Evolutionary conservation across 2,113 vertebrate species (phyloP), one percentile per base, ranked within the genome.

Genomic region (Heterotilapia buettikoferi): DNA sequence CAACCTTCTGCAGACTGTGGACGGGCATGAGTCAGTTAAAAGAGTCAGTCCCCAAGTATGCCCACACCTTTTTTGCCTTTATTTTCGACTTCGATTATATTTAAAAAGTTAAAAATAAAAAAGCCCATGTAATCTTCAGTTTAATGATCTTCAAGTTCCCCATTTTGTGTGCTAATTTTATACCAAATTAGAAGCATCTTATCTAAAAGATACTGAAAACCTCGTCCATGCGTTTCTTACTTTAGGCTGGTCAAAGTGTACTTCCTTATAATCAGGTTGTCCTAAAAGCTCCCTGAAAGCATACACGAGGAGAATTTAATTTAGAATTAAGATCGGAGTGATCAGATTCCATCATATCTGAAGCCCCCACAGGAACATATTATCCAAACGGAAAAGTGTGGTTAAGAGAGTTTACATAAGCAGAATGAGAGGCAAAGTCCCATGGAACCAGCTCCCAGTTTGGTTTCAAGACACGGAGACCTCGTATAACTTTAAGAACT

Each of bases 1-100:
- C 21, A 45, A 26, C 21, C 21, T 45, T 26, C 36, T 45, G 68
- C n/a, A 40, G 66, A 40, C 66, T 26, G 40, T 26, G 21, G 21
- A 26, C 2, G 6, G 0, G 21, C 7, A 26, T 9, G 38, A 71
- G 4, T 40, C n/a, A 43, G 66, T 71, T 21, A 43, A 33, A 63
- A 57, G 56, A 59, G 56, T 59, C 56, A 18, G 14, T 71, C 33
- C 61, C 11, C 12, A 40, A 40, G 19, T 1, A 24, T 71, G n/a
- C 19, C 36, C 66, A 43, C 19, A 40, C 12, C n/a, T 43, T 9
- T 16, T 43, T 71, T 71, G 18, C n/a, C 7, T 71, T 71, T 71
- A 14, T 71, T 71, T 71, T 71, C 0, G 2, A 43, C 38, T 71
- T 71, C 13, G 12, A 40, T 71, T 71, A 24, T 71, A 71, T 68